These are phyloP conservation scores for Agonopterix heracliana DNA, from an alignment of 2,888 invertebrate genomes.

Conservation along the genomic window DNA sequence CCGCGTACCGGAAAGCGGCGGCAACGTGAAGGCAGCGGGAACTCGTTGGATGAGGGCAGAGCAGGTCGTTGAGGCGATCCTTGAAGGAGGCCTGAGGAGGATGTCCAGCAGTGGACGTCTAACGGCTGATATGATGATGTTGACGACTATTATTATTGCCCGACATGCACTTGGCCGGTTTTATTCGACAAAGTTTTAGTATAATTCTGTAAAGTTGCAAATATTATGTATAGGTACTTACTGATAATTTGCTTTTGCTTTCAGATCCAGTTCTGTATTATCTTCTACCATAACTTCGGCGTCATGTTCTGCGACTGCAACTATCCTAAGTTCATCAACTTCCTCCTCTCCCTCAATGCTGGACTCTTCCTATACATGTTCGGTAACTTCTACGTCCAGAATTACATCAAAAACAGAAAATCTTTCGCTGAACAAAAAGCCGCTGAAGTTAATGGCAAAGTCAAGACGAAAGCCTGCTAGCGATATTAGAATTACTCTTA, in stretches of 20 bases:
- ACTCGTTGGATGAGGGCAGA: too few species aligned
- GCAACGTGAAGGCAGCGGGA: too few species aligned
- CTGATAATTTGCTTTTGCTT: slow-evolving; percentile 18
- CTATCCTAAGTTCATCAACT: slow-evolving; percentile 82
- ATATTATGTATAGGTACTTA: too few species aligned
- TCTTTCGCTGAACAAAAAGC: background rate
- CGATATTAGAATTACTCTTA: slow-evolving; percentile 1
- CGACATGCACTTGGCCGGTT: too few species aligned
- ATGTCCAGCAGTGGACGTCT: too few species aligned
- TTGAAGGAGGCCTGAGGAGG: too few species aligned
- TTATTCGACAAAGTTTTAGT: too few species aligned
- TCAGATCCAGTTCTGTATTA: slow-evolving; percentile 84
- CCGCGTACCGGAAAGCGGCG: too few species aligned
- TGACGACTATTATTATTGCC: too few species aligned
- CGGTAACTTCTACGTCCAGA: slow-evolving; percentile 83
- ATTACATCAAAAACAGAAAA: slow-evolving; percentile 66
- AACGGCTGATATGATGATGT: too few species aligned
- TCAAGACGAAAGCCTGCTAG: slow-evolving; percentile 53
- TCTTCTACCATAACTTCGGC: slow-evolving; percentile 81
- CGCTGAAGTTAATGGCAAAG: slow-evolving; percentile 1
- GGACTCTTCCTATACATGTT: slow-evolving; percentile 86
- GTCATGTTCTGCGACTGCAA: slow-evolving; percentile 82
- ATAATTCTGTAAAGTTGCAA: too few species aligned
- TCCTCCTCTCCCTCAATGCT: slow-evolving; percentile 80
- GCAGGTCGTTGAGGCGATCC: too few species aligned